Evolutionary conservation across 2,888 invertebrate species (phyloP).

Genomic region (Hylaea fasciaria): DNA sequence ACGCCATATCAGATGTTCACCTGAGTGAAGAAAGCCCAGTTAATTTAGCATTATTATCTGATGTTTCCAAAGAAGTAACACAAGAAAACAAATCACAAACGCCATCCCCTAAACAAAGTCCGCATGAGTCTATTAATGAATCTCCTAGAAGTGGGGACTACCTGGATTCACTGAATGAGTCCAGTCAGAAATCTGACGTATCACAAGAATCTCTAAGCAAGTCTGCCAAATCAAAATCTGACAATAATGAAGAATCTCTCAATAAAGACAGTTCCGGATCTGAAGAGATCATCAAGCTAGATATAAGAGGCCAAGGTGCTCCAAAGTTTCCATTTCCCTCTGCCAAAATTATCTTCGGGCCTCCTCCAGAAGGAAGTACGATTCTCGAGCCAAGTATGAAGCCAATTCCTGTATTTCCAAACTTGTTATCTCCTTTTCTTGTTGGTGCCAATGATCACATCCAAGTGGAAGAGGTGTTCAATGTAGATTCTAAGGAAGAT

Average conservation of each 20-base stretch:
- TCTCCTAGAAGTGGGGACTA: constrained; percentile 68
- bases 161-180: constrained; percentile 65
- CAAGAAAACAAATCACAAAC: constrained; percentile 47
- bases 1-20: constrained; percentile 62
- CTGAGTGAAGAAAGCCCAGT: constrained; percentile 78
- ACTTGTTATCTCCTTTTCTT: constrained; percentile 72
- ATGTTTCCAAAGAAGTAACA: constrained; percentile 63
- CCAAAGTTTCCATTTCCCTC: constrained; percentile 68
- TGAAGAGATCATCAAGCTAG: constrained; percentile 80
- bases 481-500: constrained; percentile 46
- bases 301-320: constrained; percentile 75
- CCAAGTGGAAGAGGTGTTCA: constrained; percentile 65
- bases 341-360: constrained; percentile 77
- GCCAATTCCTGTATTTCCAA: constrained; percentile 67
- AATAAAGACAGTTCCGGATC: constrained; percentile 68
- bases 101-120: constrained; percentile 44
- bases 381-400: constrained; percentile 62
- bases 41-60: constrained; percentile 67
- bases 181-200: constrained; percentile 52
- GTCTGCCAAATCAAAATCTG: constrained; percentile 41
- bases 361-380: constrained; percentile 72
- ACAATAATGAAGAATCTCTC: constrained; percentile 47
- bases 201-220: constrained; percentile 50
- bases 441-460: constrained; percentile 63
- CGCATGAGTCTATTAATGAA: constrained; percentile 50